Evolutionary conservation across 1,140 invertebrate species (phyloP), one percentile per base, ranked within the genome.

Genomic region (Pachypeltis micranthus): DNA sequence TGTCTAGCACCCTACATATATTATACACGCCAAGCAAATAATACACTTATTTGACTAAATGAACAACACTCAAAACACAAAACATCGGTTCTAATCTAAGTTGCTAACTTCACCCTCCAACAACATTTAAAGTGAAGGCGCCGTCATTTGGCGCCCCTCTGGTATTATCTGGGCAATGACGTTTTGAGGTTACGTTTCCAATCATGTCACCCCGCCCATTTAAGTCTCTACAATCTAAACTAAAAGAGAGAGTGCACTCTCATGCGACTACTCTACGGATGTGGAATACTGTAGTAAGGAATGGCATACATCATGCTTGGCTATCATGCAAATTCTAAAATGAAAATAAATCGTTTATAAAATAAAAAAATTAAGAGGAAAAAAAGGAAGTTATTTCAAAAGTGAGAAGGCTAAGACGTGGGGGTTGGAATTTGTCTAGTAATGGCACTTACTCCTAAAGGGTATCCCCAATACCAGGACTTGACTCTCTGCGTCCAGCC

Each of bases 381-480:
- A 62, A 27, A 21, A 31, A 63, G 25, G 2, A 63, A 57, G n/a
- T 27, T 44, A 47, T 58, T 71, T 64, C 68, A 70, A 64, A 70
- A 69, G 74, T 72, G 67, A 71, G 70, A 73, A 73, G 12, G 72
- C 75, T 73, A 74, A 75, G 68, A 69, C 74, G 57, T 60, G 56
- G 57, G 31, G 47, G 57, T n/a, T 63, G 23, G 29, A 26, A 29
- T 62, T 55, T 19, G 2, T 24, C 26, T 56, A 21, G 16, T 56
- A 24, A 16, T 31, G 63, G 63, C 47, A 91, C 88, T 91, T 90
- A 91, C 88, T 90, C 90, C 88, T 81, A 90, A 86, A 85, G 88
- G 87, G 83, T 86, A 87, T 72, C 88, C 88, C 88, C 87, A 90
- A 85, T 91, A 91, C 88, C 88, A 91, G 81, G 87, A 90, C 83